phyloP scores from a whole-genome alignment of 2,888 invertebrate genomes.

The Galeruca laticollis region DNA sequence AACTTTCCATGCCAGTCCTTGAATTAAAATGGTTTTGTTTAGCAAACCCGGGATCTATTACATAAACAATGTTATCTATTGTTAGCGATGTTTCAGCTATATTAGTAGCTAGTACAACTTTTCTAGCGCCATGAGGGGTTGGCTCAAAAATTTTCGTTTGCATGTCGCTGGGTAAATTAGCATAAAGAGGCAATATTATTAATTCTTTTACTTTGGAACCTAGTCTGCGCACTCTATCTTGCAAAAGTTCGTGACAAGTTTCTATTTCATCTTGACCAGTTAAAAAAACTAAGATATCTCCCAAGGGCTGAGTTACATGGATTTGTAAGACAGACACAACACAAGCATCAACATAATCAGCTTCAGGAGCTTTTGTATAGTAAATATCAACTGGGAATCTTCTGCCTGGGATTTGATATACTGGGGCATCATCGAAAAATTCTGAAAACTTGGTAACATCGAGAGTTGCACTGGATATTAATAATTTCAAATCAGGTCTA shows the following conservation, averaged over 20 bases:
- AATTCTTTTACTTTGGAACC: conserved; percentile 95
- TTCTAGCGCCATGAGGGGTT: conserved; percentile 95
- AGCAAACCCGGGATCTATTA: conserved; percentile 99
- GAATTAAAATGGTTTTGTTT: conserved; percentile 99
- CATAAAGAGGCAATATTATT: conserved; percentile 95
- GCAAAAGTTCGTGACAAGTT: conserved; percentile 88
- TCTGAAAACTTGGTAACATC: conserved; percentile 98
- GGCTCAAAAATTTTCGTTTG: conserved; percentile 99
- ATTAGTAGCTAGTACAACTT: conserved; percentile 97
- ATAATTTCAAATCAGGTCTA: conserved; percentile 88
- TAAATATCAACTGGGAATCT: conserved; percentile 98
- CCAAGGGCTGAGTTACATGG: conserved; percentile 95
- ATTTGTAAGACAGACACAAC: conserved; percentile 98
- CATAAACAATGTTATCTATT: conserved; percentile 98
- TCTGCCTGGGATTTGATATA: conserved; percentile 95
- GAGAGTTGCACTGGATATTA: conserved; percentile 98
- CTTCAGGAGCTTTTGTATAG: conserved; percentile 99
- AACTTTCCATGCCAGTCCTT: conserved; percentile 97
- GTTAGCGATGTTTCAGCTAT: conserved; percentile 99
- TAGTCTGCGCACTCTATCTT: conserved; percentile 90
- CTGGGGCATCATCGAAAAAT: conserved; percentile 98
- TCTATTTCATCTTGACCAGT: conserved; percentile 95
- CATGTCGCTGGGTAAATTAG: conserved; percentile 98
- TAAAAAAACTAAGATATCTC: conserved; percentile 96
- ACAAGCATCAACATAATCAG: conserved; percentile 97